Base-by-base conservation (phyloP, 1,140 invertebrate species). In the Pollicipes pollicipes region DNA sequence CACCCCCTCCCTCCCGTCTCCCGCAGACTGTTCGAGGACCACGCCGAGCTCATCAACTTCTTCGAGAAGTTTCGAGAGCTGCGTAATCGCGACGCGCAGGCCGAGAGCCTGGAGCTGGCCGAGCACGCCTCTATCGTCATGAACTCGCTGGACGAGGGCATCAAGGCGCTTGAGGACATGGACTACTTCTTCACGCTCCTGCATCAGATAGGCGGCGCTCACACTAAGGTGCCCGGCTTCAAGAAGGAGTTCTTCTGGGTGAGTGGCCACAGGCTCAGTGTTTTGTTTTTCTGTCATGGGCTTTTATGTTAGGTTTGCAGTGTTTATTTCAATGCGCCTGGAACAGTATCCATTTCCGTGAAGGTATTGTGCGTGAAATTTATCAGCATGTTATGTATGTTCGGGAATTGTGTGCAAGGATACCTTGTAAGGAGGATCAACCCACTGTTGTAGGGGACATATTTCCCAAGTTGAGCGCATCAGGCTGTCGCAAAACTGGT, bases 111-210 rank as follows among this genome's bases (percentile, higher is more conserved):
- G 80, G 89, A 91, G 80, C 80, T 95, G 30, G 88, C 88, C 16
- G 89, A 93, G 76, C 92, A 95, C 76, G 92, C 91, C 26, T 87
- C 85, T 71, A 89, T 88, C 75, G 91, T 95, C 21, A 95, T 95
- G 91, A 85, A 85, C 73, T 91, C 91, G 1, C 80, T 95, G 3
- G 81, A 83, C 73, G 81, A 93, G 77, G 88, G 89, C 45, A 94
- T 95, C 79, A 88, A 88, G 76, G 86, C 87, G 31, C 82, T 94
- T 69, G 90, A 93, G 76, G 87, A 93, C 76, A 83, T 91, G 75
- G 90, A 93, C 77, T 84, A 84, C 72, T 93, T 93, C 80, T 86
- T 93, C 77, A 84, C 88, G 73, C 91, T 88, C 78, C 83, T 95
- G 26, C 85, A 89, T 75, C 85, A 89, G 77, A 86, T 93, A 45